A percentile compares a stretch with the other conserved stretches of the same genome.
Conservation (phyloP, 1,140 invertebrate genomes). For the Tenebrio molitor region DNA sequence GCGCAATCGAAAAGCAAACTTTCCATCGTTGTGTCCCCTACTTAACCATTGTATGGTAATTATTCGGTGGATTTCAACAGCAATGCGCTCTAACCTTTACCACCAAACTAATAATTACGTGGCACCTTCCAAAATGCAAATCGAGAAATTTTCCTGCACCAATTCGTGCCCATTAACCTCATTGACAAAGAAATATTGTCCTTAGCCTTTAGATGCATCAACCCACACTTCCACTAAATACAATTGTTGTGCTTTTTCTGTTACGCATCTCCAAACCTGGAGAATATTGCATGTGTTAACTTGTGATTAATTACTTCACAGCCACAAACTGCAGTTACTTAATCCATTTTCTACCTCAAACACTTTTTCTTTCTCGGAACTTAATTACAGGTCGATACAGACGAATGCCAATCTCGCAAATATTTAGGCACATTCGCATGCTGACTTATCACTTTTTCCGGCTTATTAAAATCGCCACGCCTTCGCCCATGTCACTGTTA, state of each 20-base stretch:
- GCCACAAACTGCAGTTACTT: background rate
- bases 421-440: no score
- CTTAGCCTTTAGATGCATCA: slow-evolving; percentile 28
- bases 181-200: slow-evolving; percentile 11
- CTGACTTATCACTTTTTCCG: no score
- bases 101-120: slow-evolving; percentile 15
- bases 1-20: slow-evolving; percentile 12
- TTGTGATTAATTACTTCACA: slow-evolving; percentile 20
- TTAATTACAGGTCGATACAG: background rate
- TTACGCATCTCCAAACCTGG: slow-evolving; percentile 11
- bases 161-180: slow-evolving; percentile 18
- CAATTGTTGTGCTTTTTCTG: background rate
- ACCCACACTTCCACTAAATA: slow-evolving; percentile 16
- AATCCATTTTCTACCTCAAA: slow-evolving; percentile 1
- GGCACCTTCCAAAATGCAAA: slow-evolving; percentile 26
- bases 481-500: background rate
- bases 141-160: background rate
- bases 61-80: slow-evolving; percentile 10
- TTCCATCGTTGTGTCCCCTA: slow-evolving; percentile 30
- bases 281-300: slow-evolving; percentile 10
- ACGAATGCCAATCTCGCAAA: no score
- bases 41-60: slow-evolving; percentile 33
- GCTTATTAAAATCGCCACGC: background rate
- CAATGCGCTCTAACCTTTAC: slow-evolving; percentile 22
- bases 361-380: background rate